Evolutionary conservation across 2,888 invertebrate species (phyloP), one percentile per base, ranked within the genome.

Genomic region (Syritta pipiens): DNA sequence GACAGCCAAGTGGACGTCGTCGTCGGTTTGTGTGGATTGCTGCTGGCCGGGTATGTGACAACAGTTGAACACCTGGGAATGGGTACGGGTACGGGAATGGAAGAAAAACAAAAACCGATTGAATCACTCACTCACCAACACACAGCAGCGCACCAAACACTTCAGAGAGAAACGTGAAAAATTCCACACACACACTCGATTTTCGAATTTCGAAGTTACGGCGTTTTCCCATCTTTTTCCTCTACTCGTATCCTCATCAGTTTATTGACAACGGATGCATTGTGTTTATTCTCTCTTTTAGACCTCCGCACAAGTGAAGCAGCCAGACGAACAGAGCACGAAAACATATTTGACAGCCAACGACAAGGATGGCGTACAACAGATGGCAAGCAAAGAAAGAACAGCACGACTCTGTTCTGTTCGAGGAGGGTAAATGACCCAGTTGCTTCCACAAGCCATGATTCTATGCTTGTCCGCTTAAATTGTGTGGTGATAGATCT

Each of bases 61-160:
- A 53, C 46, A 46, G 35, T 37, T 53, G 62, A 62, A 60, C 69
- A 71, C 60, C 69, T 71, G 69, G 69, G 53, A 71, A 71, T 71
- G 69, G 44, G 59, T 37, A 40, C 62, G 69, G 69, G 53, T 62
- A 71, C 62, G 69, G 44, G 59, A 48, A 40, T 30, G 37, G 44
- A 46, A 46, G 20, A 48, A 30, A 59, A 63, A 20, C 10, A 12
- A 14, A 63, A 19, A 1, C 32, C 6, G 17, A 10, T 14, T 35
- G 9, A 40, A n/a, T 32, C 40, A 28, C 55, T 26, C 26, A 7
- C 37, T 42, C 28, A 42, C 22, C 4, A 17, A 46, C n/a, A 35
- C 46, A n/a, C 60, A 48, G 4, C 10, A 10, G 22, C 22, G 40
- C 6, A 6, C 9, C 3, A 6, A 4, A 6, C 5, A 20, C 6